Evolutionary conservation across 2,113 vertebrate genomes (phyloP), one percentile per base, ranked within the genome.

Genomic region (Stercorarius parasiticus): DNA sequence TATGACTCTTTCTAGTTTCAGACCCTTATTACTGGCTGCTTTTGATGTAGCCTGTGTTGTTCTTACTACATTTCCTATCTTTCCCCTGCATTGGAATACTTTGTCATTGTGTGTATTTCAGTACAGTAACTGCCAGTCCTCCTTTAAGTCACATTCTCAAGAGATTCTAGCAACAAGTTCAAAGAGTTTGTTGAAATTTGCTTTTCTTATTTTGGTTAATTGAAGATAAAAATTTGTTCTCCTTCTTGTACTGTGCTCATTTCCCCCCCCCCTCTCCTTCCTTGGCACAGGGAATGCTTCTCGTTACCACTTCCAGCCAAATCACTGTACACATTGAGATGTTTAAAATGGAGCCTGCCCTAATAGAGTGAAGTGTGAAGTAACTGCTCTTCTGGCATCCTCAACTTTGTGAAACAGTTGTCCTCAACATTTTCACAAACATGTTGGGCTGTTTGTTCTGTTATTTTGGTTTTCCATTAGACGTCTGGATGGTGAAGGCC

Each of bases 251-350:
- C 64, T 80, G 64, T 42, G 66, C 85, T 95, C 32, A 27, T 90
- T 92, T 77, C 69, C 34, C 53, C 71, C 76, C 74, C 72, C 69
- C 34, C 58, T 66, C 79, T 71, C 72, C 77, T 94, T 90, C 90
- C 92, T 95, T 96, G 95, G 97, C 93, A 97, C 90, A 76, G 82
- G 1, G 61, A 92, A 27, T 73, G 71, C 86, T 95, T 95, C 90
- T 97, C 6, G 79, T 97, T 96, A 95, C 95, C 93, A 96, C 92
- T 96, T 96, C 45, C 94, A 97, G 96, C 97, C 94, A 93, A 97
- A 96, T 97, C 95, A 58, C 94, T 94, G 88, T 93, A 93, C 92
- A 94, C 90, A 92, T 77, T 93, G 92, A 86, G 96, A 95, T 88
- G 77, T 95, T 97, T 93, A 92, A 95, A 92, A 93, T 92, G 92